phyloP scores from a whole-genome alignment of 1,140 invertebrate species.

The Thrips palmi region DNA sequence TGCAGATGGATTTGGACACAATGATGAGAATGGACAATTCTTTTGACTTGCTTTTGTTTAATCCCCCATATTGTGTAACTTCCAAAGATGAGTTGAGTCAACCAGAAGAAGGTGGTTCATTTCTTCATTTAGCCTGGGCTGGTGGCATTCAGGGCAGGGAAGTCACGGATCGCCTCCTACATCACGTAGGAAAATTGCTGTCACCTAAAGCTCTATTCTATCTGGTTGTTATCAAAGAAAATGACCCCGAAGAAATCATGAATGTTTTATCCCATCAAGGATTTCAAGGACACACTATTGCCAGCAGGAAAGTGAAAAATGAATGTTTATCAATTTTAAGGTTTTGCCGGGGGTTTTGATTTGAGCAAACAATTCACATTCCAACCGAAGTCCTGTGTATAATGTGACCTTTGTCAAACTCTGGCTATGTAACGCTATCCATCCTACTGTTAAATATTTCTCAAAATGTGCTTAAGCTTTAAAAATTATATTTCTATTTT shows the following conservation, averaged over 20 bases:
- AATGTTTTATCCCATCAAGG: slow-evolving; percentile 33
- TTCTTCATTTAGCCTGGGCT: slow-evolving; percentile 58
- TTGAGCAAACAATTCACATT: too few relatives aligned
- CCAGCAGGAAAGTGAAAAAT: slow-evolving; percentile 47
- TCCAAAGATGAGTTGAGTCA: slow-evolving; percentile 45
- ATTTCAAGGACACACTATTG: slow-evolving; percentile 38
- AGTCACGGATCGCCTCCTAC: slow-evolving; percentile 43
- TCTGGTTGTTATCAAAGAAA: slow-evolving; percentile 68
- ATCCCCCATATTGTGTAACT: slow-evolving; percentile 95
- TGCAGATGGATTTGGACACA: slow-evolving; percentile 47
- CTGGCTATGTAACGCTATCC: too few relatives aligned
- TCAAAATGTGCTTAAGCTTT: too few relatives aligned
- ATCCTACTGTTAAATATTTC: too few relatives aligned
- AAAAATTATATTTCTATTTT: too few relatives aligned
- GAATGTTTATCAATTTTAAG: slow-evolving; percentile 48
- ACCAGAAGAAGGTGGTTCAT: slow-evolving; percentile 23
- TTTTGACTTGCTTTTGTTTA: slow-evolving; percentile 84
- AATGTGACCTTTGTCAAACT: too few relatives aligned
- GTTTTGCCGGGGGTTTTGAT: too few relatives aligned
- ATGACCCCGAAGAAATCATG: slow-evolving; percentile 56
- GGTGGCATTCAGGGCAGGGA: slow-evolving; percentile 60
- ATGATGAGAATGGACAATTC: slow-evolving; percentile 23
- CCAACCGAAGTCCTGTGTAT: too few relatives aligned
- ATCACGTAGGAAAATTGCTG: slow-evolving; percentile 36
- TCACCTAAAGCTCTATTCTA: slow-evolving; percentile 59